phyloP scores from a whole-genome alignment of 2,797 vertebrate genomes.

The Heteromormyrus szaboi region DNA sequence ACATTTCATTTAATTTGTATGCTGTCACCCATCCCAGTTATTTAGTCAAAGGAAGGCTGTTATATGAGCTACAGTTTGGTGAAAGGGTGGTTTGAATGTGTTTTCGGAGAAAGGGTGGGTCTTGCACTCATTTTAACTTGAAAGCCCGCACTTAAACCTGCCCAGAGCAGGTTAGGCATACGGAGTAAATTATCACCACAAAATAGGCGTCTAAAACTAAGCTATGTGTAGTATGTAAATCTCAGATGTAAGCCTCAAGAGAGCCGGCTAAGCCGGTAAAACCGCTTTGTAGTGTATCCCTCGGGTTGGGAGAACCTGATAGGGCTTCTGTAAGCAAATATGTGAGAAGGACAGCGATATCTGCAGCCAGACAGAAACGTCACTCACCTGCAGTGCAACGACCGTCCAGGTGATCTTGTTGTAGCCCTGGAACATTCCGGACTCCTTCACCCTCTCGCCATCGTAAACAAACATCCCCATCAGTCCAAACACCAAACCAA shows the following conservation, averaged over 20 bases:
- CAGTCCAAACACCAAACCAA: slow-evolving; percentile 87
- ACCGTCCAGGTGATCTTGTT: slow-evolving; percentile 88
- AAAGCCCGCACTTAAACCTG: not conserved
- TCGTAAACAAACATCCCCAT: slow-evolving; percentile 89
- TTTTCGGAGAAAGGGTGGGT: not conserved
- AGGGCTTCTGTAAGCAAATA: not conserved
- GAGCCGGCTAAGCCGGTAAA: not conserved
- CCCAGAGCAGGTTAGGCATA: not conserved
- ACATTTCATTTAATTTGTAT: not conserved
- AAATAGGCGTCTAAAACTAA: not conserved
- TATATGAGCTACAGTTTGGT: not conserved
- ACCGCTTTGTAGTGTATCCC: not conserved
- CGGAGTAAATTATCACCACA: not conserved
- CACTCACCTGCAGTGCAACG: slow-evolving; percentile 81
- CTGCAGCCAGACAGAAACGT: not conserved
- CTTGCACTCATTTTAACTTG: not conserved
- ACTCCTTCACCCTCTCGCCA: slow-evolving; percentile 77
- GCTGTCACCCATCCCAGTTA: not conserved
- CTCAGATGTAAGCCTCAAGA: not conserved
- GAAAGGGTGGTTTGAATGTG: not conserved
- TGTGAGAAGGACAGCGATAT: not conserved
- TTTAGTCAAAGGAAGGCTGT: not conserved
- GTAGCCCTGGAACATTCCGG: slow-evolving; percentile 97
- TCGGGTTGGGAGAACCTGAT: not conserved
- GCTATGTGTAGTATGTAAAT: not conserved